These are phyloP conservation scores for Leptinotarsa juncta DNA, from an alignment of 2,888 invertebrate species.

Conservation along the genomic window DNA sequence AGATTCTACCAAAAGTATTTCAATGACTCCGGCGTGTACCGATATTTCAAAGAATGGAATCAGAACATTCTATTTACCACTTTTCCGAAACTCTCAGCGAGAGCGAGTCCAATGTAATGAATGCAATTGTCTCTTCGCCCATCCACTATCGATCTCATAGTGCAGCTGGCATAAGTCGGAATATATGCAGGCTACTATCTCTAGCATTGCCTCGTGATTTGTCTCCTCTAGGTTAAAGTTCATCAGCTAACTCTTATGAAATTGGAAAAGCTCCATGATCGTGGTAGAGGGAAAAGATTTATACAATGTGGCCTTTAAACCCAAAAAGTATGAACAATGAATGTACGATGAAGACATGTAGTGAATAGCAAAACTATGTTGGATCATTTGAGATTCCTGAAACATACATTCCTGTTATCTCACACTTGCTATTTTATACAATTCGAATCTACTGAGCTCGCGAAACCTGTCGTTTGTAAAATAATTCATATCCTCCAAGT, in stretches of 20 bases:
- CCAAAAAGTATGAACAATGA: background rate
- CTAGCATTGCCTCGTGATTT: conserved; percentile 7
- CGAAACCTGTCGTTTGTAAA: too few relatives aligned
- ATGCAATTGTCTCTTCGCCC: background rate
- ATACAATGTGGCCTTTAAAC: background rate
- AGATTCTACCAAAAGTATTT: too few relatives aligned
- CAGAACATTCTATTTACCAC: background rate
- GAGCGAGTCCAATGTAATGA: too few relatives aligned
- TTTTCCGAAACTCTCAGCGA: background rate
- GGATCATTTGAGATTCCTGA: too few relatives aligned
- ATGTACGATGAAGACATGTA: background rate
- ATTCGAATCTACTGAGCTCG: too few relatives aligned
- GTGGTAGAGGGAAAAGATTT: background rate
- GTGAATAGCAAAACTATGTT: too few relatives aligned
- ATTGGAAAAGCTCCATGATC: conserved; percentile 12
- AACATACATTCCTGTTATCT: too few relatives aligned
- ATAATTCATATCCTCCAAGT: too few relatives aligned
- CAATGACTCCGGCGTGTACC: background rate
- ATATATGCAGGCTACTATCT: conserved; percentile 10
- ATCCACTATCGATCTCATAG: conserved; percentile 7
- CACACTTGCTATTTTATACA: too few relatives aligned
- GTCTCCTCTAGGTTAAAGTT: conserved; percentile 7
- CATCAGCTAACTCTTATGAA: conserved; percentile 18
- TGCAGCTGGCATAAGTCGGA: conserved; percentile 14
- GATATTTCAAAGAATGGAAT: background rate